Percentiles rank a stretch among this genome's conserved stretches.
Evolutionary conservation across 2,888 invertebrate species (phyloP).

Genomic region (Amitus sp.): DNA sequence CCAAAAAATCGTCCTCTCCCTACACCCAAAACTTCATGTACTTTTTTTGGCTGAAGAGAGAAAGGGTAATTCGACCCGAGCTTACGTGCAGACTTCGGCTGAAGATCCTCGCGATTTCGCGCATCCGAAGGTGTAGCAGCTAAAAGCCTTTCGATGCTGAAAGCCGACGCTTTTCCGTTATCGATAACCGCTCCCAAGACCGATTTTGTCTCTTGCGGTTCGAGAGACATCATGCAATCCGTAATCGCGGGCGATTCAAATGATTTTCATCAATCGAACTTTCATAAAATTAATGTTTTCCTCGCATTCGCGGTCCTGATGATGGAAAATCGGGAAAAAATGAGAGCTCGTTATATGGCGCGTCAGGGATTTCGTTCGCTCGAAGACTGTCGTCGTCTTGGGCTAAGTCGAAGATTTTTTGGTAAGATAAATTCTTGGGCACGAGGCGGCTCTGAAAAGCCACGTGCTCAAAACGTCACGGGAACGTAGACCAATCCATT

Average conservation of each 20-base stretch:
- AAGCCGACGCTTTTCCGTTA: slow-evolving; percentile 49
- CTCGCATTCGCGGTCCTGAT: background rate
- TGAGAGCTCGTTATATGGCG: slow-evolving; percentile 33
- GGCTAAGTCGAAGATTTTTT: slow-evolving; percentile 39
- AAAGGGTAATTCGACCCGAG: no score
- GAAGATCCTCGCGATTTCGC: slow-evolving; percentile 22
- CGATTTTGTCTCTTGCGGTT: slow-evolving; percentile 33
- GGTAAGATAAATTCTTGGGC: slow-evolving; percentile 52
- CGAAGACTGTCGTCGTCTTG: slow-evolving; percentile 46
- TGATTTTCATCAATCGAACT: no score
- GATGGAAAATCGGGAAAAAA: slow-evolving; percentile 6
- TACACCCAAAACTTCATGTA: background rate
- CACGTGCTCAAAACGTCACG: slow-evolving; percentile 57
- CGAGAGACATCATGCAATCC: slow-evolving; percentile 47
- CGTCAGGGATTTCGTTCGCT: slow-evolving; percentile 43
- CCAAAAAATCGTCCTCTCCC: no score
- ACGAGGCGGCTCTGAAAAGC: slow-evolving; percentile 55
- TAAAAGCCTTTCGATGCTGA: slow-evolving; percentile 59
- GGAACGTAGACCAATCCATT: slow-evolving; percentile 50
- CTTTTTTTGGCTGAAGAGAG: no score
- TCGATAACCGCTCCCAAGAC: slow-evolving; percentile 36
- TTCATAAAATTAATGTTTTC: background rate
- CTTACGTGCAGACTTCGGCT: background rate
- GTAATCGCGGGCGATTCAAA: no score
- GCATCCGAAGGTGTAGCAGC: slow-evolving; percentile 53